These are phyloP conservation scores for Erynnis tages DNA, from an alignment of 2,888 invertebrate species.

Conservation along the genomic window DNA sequence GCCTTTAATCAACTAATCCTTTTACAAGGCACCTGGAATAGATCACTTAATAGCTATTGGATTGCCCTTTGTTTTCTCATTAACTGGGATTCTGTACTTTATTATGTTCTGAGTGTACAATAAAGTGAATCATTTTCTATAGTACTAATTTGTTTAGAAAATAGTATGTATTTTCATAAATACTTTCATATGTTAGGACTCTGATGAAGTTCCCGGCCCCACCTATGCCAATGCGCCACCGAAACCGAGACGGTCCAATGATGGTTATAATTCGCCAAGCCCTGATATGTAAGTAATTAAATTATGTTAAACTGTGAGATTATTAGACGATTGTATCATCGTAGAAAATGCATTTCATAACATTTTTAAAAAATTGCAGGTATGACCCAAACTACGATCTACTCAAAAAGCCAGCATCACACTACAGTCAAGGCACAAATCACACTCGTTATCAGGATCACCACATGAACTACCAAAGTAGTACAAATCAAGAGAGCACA, in stretches of 20 bases:
- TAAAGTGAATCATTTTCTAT: no score
- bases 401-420: slow-evolving; percentile 78
- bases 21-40: no score
- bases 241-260: slow-evolving; percentile 90
- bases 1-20: no score
- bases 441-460: slow-evolving; percentile 68
- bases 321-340: not conserved
- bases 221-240: slow-evolving; percentile 95
- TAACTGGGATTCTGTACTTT: no score
- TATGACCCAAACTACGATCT: slow-evolving; percentile 79
- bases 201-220: slow-evolving; percentile 77
- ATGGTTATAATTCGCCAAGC: slow-evolving; percentile 88
- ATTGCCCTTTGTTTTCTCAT: no score
- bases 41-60: no score
- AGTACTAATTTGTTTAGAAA: no score
- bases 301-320: not conserved
- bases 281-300: slow-evolving; percentile 81
- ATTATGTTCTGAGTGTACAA: no score
- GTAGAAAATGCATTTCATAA: slow-evolving; percentile 10
- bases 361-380: slow-evolving; percentile 57
- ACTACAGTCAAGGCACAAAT: slow-evolving; percentile 71
- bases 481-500: slow-evolving; percentile 67
- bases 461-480: slow-evolving; percentile 63
- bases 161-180: not conserved
- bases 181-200: slow-evolving; percentile 48